Conservation (phyloP, 2,888 invertebrate genomes). For the Parnassius orleans region DNA sequence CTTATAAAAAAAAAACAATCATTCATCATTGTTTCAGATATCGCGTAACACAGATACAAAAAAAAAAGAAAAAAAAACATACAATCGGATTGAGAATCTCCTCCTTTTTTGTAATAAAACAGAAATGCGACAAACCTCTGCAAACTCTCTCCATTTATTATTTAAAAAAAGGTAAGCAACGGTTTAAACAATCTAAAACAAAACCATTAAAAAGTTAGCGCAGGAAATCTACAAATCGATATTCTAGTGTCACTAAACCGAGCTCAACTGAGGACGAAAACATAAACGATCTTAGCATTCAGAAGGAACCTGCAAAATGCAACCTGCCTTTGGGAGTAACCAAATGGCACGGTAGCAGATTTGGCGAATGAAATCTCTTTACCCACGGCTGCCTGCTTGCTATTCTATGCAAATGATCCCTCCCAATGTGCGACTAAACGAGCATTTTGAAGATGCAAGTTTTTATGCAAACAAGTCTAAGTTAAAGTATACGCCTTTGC, state of each 20-base stretch:
- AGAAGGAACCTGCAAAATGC: constrained; percentile 25
- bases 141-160: too few relatives aligned
- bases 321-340: constrained; percentile 28
- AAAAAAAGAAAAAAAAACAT: too few relatives aligned
- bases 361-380: constrained; percentile 48
- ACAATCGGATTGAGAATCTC: too few relatives aligned
- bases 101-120: too few relatives aligned
- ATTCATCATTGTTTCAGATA: too few relatives aligned
- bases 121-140: too few relatives aligned
- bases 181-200: neutral
- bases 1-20: too few relatives aligned
- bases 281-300: constrained; percentile 21
- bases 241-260: constrained; percentile 12
- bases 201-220: constrained; percentile 19
- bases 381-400: constrained; percentile 60
- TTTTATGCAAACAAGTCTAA: constrained; percentile 76
- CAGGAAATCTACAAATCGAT: constrained; percentile 15
- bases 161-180: too few relatives aligned
- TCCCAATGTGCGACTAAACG: constrained; percentile 66
- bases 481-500: constrained; percentile 73
- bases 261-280: constrained; percentile 17
- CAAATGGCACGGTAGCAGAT: constrained; percentile 52
- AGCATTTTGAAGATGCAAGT: constrained; percentile 72
- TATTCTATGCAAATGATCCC: constrained; percentile 77
- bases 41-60: too few relatives aligned